Base-by-base conservation (phyloP, 1,140 invertebrate genomes). In the Rhopalosiphum padi region DNA sequence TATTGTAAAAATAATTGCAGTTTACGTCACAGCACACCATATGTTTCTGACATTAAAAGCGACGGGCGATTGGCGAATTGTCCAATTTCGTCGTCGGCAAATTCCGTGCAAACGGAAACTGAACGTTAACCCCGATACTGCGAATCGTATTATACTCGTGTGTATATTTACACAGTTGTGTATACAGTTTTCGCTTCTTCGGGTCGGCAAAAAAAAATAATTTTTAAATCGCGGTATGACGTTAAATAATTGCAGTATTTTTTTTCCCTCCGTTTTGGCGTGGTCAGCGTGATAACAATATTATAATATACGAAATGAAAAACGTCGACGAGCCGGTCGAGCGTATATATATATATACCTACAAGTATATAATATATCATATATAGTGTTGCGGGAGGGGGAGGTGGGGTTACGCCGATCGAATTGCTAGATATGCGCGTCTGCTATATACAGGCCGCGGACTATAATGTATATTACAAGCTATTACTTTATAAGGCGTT, bases 401-500 rank as follows among this genome's bases (percentile, higher is more conserved):
- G 15, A 2, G 48, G 15, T 18, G 48, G 48, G 15, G 48, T 51
- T n/a, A 37, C 83, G 37, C 37, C 23, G 83, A 85, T 85, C 83
- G 83, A 41, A 85, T 37, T 23, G n/a, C 41, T 85, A 85, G 83
- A 85, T 85, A 85, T 22, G 83, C 21, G 15, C 7, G n/a, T 37
- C 37, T 37, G 18, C 7, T 51, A 18, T 51, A 51, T 41, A 4
- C 86, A 4, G 86, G 46, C 8, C 87, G 8, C 48, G 48, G 30
- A 89, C 55, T 55, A 92, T 77, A 77, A 77, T 77, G 60, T 77
- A 35, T 2, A 91, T n/a, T 77, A 77, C n/a, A 77, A 77, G 41
- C 91, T 92, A 92, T 92, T 92, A 83, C 91, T 92, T 92, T 92
- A 92, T 85, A 92, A 92, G 91, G 91, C 91, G 91, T 92, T 92